Evolutionary conservation across 2,888 invertebrate genomes (phyloP), one percentile per base, ranked within the genome.

Genomic region (Ormyrus rosae): DNA sequence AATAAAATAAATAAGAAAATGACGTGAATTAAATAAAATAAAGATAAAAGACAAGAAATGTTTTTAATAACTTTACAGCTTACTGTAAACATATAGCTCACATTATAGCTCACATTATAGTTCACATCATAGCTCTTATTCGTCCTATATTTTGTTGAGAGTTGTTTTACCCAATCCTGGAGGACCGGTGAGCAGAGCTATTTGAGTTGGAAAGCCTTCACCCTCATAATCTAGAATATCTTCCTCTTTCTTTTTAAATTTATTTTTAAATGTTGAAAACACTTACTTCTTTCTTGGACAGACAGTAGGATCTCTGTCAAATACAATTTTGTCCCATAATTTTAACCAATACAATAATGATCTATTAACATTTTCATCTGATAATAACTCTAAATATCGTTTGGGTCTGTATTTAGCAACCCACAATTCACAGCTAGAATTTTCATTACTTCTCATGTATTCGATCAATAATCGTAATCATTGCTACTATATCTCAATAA

Each of bases 161-260:
- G 99, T 99, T 0, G 99, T 99, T 92, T 99, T 99, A 50, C 98
- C 98, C 6, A 97, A 92, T 68, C 99, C 99, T 0, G 99, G 99
- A 0, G 98, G 96, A 0, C 99, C 99, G 90, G 96, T 96, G 19
- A 99, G 92, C 80, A 99, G 91, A 0, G 96, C 97, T 84, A 98
- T 92, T 92, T 95, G 94, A 76, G 93, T 92, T 0, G 97, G 97
- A 64, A 96, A 91, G 0, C 95, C 96, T 84, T 94, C 92, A 53
- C 94, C 94, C 88, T 97, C 98, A 69, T 96, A 89, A 86, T 96
- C 95, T 1, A 95, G 94, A 83, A 93, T 93, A 56, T 86, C 84
- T 71, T 86, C 86, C 58, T 86, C 85, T 56, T 84, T 73, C 4
- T 83, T 83, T 9, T 77, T 73, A 56, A 85, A 85, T 81, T 83